Conservation (phyloP, 2,113 vertebrate species). For the Calidris pygmaea region DNA sequence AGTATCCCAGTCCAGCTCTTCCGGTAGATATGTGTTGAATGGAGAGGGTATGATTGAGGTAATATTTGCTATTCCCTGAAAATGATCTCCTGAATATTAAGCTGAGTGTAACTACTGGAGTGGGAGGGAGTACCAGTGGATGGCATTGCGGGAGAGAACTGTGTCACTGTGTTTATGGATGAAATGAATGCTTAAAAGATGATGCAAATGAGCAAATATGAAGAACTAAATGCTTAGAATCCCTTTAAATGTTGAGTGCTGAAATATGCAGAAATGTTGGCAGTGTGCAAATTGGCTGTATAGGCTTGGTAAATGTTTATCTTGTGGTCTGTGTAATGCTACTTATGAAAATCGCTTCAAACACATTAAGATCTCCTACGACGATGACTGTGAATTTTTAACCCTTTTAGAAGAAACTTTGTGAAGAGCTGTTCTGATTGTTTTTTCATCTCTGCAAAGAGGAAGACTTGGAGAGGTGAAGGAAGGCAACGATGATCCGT, state of each 20-base stretch:
- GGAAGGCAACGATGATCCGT: not conserved
- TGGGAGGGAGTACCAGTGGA: not conserved
- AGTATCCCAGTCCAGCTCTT: not conserved
- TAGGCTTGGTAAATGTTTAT: not conserved
- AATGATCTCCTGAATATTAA: not conserved
- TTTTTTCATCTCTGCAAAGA: not conserved
- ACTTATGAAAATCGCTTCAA: not conserved
- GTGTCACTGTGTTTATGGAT: not conserved
- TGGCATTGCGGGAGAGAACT: not conserved
- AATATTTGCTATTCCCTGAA: not conserved
- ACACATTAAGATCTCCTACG: not conserved
- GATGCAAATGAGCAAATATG: not conserved
- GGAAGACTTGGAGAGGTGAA: not conserved
- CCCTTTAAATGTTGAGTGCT: not conserved
- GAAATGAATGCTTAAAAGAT: not conserved
- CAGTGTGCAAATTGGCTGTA: not conserved
- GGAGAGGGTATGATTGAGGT: not conserved
- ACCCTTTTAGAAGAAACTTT: not conserved
- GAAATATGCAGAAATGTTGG: not conserved
- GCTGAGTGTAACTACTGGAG: not conserved
- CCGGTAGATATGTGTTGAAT: not conserved
- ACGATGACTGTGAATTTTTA: not conserved
- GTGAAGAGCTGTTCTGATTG: accelerated
- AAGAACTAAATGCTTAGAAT: not conserved
- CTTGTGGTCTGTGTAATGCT: not conserved